Evolutionary conservation across 1,140 invertebrate genomes (phyloP).

Genomic region (Matsumurasca onukii): DNA sequence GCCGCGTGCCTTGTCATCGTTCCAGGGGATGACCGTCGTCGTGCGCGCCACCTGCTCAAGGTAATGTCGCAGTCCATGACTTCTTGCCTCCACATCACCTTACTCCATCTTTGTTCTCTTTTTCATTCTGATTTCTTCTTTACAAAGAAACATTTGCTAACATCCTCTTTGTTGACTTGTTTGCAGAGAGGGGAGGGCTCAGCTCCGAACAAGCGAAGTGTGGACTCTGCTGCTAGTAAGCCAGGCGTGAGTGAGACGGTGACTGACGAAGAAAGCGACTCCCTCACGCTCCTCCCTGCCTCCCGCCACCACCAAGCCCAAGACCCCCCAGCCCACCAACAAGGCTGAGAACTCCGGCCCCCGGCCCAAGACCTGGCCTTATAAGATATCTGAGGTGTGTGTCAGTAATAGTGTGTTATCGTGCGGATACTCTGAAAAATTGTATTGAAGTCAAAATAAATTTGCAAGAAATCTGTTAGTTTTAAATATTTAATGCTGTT

Average conservation of each 20-base stretch:
- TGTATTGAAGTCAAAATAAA: no score
- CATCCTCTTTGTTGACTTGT: no score
- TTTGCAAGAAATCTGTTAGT: no score
- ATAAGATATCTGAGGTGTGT: slow-evolving; percentile 49
- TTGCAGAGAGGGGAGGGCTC: not conserved
- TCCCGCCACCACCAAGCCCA: slow-evolving; percentile 32
- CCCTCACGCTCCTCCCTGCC: not conserved
- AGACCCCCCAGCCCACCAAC: slow-evolving; percentile 45
- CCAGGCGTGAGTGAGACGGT: not conserved
- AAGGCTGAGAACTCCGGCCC: slow-evolving; percentile 37
- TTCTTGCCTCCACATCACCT: not conserved
- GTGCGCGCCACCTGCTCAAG: slow-evolving; percentile 42
- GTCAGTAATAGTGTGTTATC: no score
- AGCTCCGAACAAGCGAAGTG: not conserved
- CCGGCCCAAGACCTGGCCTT: slow-evolving; percentile 53
- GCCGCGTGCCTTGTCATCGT: slow-evolving; percentile 57
- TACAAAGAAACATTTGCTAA: no score
- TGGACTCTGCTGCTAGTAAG: not conserved
- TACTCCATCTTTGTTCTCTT: no score
- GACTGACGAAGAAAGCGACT: not conserved
- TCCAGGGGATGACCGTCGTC: slow-evolving; percentile 49
- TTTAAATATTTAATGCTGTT: no score
- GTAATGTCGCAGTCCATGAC: not conserved
- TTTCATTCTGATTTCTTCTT: no score
- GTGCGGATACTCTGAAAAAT: no score